Base-by-base conservation (phyloP, 2,888 invertebrate genomes). In the Carterocephalus palaemon region DNA sequence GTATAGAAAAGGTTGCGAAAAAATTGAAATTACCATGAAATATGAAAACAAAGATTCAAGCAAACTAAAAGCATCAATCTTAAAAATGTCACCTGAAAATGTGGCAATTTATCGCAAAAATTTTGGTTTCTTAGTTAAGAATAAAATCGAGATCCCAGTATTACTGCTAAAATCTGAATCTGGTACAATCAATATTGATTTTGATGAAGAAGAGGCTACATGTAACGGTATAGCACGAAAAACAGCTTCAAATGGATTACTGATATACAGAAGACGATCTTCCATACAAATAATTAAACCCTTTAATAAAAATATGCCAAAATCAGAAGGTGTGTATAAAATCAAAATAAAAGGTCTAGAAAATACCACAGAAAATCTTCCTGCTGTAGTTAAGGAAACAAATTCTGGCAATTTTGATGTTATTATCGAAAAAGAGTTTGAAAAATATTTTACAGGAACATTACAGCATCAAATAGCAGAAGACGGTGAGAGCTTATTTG, bases 361-460 rank as follows among this genome's bases (percentile, higher is more conserved):
- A 6, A 49, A 52, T 17, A 32, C 48, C 29, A 46, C 62, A 24
- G 15, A 48, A 9, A 57, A 67, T 17, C 50, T 62, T 17, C 63
- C 72, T 4, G 67, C 65, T 10, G 53, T 75, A 9, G 54, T 80
- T 41, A 67, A 65, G 56, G 24, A 37, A 5, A 75, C 74, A n/a
- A 9, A 50, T 31, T 79, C 79, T 3, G 51, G 59, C 1, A 76
- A 75, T 54, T 80, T 61, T 47, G 43, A 67, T 10, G 50, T 81
- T 26, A 51, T 75, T 22, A 46, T 80, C 26, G 76, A 83, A 41
- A 80, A 76, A 52, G 83, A 84, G 61, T 80, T 68, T 55, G 75
- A 77, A 57, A 72, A 54, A 19, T 50, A 26, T 13, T 71, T 62
- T 28, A 66, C 49, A 23, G 38, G 68, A 37, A 52, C 54, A 3